Base-by-base conservation (phyloP, 2,888 invertebrate genomes). In the Ditylenchus weischeri region DNA sequence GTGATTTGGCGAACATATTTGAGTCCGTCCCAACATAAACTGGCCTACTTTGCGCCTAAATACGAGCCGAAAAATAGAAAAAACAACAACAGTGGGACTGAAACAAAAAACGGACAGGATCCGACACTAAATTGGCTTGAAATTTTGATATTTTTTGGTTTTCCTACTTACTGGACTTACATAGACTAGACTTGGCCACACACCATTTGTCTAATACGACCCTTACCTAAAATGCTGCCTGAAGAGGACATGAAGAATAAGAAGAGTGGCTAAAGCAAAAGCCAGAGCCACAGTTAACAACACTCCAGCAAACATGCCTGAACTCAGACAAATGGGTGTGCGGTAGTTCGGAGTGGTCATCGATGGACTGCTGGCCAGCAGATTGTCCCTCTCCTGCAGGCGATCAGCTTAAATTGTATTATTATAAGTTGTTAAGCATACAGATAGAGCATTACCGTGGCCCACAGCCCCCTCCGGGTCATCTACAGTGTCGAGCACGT, bases 401-500 rank as follows among this genome's bases (percentile, higher is more conserved):
- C 54, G 62, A 47, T 62, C 62, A 50, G 54, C 48, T 48, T 4
- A 59, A 57, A 23, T 13, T 29, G 2, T 7, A 48, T 29, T 29
- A 29, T 29, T 29, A 29, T 4, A 5, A 5, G 29, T 29, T 29
- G 29, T 29, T 4, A 50, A 50, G 3, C 6, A 6, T 50, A 6
- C 21, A 5, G 29, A 29, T 29, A 29, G 29, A 29, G 29, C 29
- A 18, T n/a, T 62, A 62, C 62, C 62, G 11, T 62, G 29, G 29
- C 29, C 62, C 3, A 11, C 43, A 48, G 47, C 19, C 7, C 73
- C 71, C 21, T 69, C 76, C 29, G 29, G 29, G 5, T 29, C 29
- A 29, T 29, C 29, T 0, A 75, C 75, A 21, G 69, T 68, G 58
- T 83, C 83, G 60, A 83, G 69, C 11, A 83, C 83, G 61, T 78